A percentile compares a stretch with the other conserved stretches of the same genome.
Conservation (phyloP, 2,888 invertebrate species). For the Torymus tubicola region DNA sequence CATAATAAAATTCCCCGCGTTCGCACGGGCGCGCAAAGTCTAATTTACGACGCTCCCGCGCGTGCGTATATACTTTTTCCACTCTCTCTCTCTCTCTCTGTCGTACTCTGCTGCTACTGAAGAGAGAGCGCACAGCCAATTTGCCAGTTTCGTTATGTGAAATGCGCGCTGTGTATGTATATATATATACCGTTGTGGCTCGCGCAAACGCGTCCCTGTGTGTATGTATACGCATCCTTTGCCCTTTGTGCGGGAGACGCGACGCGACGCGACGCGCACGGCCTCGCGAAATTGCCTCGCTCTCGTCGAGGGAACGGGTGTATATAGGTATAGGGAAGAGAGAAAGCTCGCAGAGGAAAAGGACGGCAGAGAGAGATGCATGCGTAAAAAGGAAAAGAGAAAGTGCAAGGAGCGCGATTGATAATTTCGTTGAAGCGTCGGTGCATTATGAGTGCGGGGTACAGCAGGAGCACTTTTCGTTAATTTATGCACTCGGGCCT, state of each 20-base stretch:
- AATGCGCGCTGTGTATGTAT: too few species aligned
- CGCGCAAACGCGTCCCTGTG: not conserved
- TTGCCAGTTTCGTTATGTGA: slow-evolving; percentile 10
- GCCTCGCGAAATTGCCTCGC: slow-evolving; percentile 23
- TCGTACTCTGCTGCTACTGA: not conserved
- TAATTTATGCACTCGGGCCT: not conserved
- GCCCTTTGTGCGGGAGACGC: slow-evolving; percentile 27
- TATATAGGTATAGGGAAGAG: too few species aligned
- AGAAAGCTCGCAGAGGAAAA: too few species aligned
- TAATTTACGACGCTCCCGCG: slow-evolving; percentile 19
- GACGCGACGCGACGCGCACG: not conserved
- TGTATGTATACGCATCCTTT: not conserved
- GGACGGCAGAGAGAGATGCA: too few species aligned
- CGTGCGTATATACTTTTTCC: too few species aligned
- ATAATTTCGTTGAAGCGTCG: slow-evolving; percentile 19
- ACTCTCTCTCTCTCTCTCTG: not conserved
- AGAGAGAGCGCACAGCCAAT: slow-evolving; percentile 28
- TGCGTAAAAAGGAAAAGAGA: too few species aligned
- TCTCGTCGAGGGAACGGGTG: not conserved
- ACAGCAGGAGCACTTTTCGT: too few species aligned
- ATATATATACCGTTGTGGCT: too few species aligned
- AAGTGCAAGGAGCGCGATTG: not conserved
- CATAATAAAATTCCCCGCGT: not conserved
- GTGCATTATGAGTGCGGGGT: not conserved
- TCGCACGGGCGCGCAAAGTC: slow-evolving; percentile 13